Conservation (phyloP, 2,888 invertebrate species). For the Hetaerina titia region DNA sequence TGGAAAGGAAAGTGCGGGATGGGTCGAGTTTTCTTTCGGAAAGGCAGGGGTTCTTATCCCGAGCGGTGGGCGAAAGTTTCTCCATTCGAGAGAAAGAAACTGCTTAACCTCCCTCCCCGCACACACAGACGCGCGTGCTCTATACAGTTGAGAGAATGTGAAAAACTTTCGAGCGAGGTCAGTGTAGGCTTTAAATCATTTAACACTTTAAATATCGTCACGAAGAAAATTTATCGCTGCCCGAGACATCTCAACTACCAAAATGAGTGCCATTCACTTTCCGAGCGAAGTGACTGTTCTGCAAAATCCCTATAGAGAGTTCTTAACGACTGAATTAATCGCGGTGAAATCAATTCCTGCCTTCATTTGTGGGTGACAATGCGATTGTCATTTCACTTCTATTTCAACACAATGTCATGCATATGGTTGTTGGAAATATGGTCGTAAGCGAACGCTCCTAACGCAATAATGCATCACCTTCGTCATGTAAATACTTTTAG, state of each 20-base stretch:
- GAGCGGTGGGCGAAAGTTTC: neutral
- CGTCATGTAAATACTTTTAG: too few species aligned
- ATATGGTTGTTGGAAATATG: too few species aligned
- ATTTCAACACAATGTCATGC: neutral
- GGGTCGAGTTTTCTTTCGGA: neutral
- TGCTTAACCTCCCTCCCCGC: too few species aligned
- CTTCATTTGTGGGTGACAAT: neutral
- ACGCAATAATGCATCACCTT: too few species aligned
- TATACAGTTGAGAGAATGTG: neutral
- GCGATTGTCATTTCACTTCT: neutral
- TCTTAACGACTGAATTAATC: constrained; percentile 9
- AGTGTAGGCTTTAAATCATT: neutral
- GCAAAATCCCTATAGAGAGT: neutral
- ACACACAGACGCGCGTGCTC: neutral
- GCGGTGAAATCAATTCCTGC: neutral
- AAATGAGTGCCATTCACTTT: neutral
- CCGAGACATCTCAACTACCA: neutral
- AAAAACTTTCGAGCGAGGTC: neutral
- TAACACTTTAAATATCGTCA: constrained; percentile 17
- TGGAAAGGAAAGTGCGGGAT: constrained; percentile 14
- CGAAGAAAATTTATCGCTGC: neutral
- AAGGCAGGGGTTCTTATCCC: neutral
- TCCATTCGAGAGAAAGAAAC: too few species aligned
- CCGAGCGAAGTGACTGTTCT: neutral
- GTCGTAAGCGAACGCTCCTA: neutral